Percentiles rank a stretch among this genome's conserved stretches.
phyloP scores from a whole-genome alignment of 2,888 invertebrate species.

The Leptinotarsa rubiginosa region DNA sequence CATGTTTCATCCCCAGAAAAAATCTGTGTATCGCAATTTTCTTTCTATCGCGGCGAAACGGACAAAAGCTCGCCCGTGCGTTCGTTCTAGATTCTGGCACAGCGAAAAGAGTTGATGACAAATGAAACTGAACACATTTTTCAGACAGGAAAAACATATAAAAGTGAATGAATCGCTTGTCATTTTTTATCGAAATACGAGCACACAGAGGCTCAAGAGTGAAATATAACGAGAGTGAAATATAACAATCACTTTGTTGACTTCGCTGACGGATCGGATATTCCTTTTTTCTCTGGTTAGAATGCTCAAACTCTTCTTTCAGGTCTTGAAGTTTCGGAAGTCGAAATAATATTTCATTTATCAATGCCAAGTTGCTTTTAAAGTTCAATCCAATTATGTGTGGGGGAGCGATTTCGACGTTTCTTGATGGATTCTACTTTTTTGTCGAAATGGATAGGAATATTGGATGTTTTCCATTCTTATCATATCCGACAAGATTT shows the following conservation, averaged over 20 bases:
- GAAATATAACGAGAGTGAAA: conserved; percentile 5
- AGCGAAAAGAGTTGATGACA: conserved; percentile 29
- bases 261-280: conserved; percentile 5
- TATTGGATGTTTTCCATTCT: too few relatives aligned
- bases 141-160: conserved; percentile 36
- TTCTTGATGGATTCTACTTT: too few relatives aligned
- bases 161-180: conserved; percentile 34
- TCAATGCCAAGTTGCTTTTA: background rate
- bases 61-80: conserved; percentile 4
- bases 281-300: background rate
- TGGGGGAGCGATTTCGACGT: background rate
- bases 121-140: conserved; percentile 37
- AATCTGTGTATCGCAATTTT: background rate
- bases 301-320: background rate
- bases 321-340: background rate
- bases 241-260: conserved; percentile 11
- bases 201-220: conserved; percentile 20
- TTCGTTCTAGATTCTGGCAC: background rate
- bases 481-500: too few relatives aligned
- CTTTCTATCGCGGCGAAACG: background rate
- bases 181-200: conserved; percentile 32
- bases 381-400: background rate
- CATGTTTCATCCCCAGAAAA: background rate
- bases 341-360: background rate
- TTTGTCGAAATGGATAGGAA: too few relatives aligned